Conservation (phyloP, 2,797 vertebrate species). For the Sebastes matsubarae region DNA sequence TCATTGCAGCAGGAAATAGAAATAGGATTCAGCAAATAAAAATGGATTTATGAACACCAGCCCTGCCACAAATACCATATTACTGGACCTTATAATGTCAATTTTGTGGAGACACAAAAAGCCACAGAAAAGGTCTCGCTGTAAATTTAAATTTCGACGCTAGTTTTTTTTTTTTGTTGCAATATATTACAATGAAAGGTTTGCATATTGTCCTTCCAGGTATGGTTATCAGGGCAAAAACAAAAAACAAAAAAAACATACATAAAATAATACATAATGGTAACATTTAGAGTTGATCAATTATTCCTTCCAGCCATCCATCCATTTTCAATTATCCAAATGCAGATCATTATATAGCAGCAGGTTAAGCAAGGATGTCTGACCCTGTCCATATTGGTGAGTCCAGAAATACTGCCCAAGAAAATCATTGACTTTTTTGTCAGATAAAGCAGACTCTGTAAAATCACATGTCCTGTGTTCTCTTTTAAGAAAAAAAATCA, state of each 20-base stretch:
- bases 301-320: neutral
- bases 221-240: neutral
- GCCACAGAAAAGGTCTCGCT: neutral
- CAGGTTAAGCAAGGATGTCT: neutral
- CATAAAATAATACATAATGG: neutral
- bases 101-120: neutral
- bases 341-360: neutral
- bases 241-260: too few relatives aligned
- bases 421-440: neutral
- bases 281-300: neutral
- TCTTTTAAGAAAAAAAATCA: neutral
- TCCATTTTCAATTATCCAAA: neutral
- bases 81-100: neutral
- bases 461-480: neutral
- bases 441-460: neutral
- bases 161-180: neutral
- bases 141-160: neutral
- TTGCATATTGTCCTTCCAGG: neutral
- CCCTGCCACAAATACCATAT: neutral
- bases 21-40: constrained; percentile 14
- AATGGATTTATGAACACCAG: neutral
- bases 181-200: neutral
- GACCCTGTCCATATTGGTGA: neutral
- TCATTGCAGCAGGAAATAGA: constrained; percentile 36
- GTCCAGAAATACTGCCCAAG: neutral